These are phyloP conservation scores for Cryptomyrus ogoouensis DNA, from an alignment of 2,113 vertebrate species.

Conservation along the genomic window DNA sequence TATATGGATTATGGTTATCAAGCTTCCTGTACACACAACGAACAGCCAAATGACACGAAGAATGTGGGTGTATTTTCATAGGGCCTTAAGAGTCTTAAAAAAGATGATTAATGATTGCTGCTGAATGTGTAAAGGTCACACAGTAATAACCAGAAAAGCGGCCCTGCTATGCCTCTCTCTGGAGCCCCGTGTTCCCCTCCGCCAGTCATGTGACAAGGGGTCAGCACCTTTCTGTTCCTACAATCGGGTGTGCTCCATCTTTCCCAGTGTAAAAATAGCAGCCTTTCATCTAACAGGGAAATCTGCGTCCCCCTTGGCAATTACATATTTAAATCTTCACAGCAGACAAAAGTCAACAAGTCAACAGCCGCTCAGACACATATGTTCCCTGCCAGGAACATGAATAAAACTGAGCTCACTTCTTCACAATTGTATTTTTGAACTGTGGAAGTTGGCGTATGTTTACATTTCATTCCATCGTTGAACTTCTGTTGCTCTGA, in stretches of 20 bases:
- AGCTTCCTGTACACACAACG: neutral
- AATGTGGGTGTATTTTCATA: neutral
- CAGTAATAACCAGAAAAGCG: neutral
- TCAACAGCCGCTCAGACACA: neutral
- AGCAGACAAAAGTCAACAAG: neutral
- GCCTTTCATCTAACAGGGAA: neutral
- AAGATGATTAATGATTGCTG: neutral
- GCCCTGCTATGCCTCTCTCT: neutral
- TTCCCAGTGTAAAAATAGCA: neutral
- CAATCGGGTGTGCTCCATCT: neutral
- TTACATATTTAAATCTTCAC: constrained; percentile 9
- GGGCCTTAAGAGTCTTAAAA: neutral
- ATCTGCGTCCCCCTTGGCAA: neutral
- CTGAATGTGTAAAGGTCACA: neutral
- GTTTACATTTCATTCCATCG: neutral
- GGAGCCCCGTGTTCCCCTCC: neutral
- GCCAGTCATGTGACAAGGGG: neutral
- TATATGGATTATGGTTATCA: neutral
- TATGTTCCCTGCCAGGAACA: neutral
- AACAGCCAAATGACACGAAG: neutral
- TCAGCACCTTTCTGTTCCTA: neutral
- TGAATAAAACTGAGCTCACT: neutral
- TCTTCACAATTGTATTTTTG: neutral
- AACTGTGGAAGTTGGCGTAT: neutral
- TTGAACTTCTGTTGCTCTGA: neutral